Evolutionary conservation across 2,797 vertebrate genomes (phyloP), one percentile per base, ranked within the genome.

Genomic region (Schizopygopsis malacanthus): DNA sequence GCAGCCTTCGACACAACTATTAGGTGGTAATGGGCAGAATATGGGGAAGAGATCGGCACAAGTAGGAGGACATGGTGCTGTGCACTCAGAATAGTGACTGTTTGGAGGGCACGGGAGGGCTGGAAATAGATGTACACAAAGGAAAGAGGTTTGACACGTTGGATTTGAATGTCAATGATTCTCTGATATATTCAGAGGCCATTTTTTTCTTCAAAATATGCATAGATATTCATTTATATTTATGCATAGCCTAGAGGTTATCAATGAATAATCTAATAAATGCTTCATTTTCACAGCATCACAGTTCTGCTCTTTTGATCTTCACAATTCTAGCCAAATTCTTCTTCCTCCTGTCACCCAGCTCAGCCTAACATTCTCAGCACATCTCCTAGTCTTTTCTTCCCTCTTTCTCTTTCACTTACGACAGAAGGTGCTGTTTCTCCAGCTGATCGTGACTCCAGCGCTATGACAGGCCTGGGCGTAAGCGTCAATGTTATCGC

Each of bases 341-440:
- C 28, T 59, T 72, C 4, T 28, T 39, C 54, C 37, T 72, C n/a
- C 28, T 76, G 43, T 83, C 59, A 54, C 15, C 20, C 28, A 50
- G 54, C 41, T 73, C 54, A 63, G n/a, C 9, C 18, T 79, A 25
- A 43, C 67, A 20, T 15, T 82, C n/a, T 43, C n/a, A 72, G 56
- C 10, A 45, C 1, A 59, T 13, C 11, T 81, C 25, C 25, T 52
- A 16, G 4, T 16, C 47, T 50, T 28, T 45, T 28, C 22, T 79
- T 61, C 28, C 1, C 25, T 33, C 25, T 15, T 25, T 71, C 37
- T 52, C 69, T 18, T 20, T 50, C 0, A 94, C 96, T 95, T 78
- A 96, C 96, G 94, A 45, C 96, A 96, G 92, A 96, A 96, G 65
- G 94, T 95, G 87, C 4, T 87, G 89, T 96, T 96, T 83, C 96